These are phyloP conservation scores for Xyrauchen texanus DNA, from an alignment of 2,113 vertebrate genomes.

Conservation along the genomic window DNA sequence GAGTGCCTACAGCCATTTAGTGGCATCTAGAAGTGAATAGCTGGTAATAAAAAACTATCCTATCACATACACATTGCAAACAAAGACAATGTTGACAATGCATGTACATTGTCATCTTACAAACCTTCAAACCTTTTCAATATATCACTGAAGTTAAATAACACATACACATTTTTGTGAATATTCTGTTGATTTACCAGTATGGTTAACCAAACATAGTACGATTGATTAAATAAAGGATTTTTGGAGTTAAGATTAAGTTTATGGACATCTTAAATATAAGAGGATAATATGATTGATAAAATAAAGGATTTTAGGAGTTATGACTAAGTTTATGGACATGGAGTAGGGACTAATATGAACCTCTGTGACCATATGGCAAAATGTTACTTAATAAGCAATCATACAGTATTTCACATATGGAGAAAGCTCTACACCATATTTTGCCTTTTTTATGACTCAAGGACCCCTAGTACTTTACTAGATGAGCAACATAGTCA, in stretches of 20 bases:
- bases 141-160: too few relatives aligned
- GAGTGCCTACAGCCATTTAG: not conserved
- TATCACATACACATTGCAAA: not conserved
- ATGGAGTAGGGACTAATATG: not conserved
- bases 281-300: too few relatives aligned
- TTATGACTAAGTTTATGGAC: not conserved
- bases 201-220: too few relatives aligned
- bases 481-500: not conserved
- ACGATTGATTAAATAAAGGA: too few relatives aligned
- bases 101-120: not conserved
- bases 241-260: not conserved
- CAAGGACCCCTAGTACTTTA: not conserved
- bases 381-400: not conserved
- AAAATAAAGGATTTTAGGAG: not conserved
- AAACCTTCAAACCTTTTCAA: too few relatives aligned
- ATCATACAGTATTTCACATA: too few relatives aligned
- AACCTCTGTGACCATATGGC: constrained; percentile 11
- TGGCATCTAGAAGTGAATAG: not conserved
- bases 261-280: not conserved
- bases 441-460: not conserved
- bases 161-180: too few relatives aligned
- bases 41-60: not conserved
- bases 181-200: not conserved
- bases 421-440: too few relatives aligned
- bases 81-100: not conserved